phyloP scores from a whole-genome alignment of 2,113 vertebrate species.

The Rhodinocichla rosea region DNA sequence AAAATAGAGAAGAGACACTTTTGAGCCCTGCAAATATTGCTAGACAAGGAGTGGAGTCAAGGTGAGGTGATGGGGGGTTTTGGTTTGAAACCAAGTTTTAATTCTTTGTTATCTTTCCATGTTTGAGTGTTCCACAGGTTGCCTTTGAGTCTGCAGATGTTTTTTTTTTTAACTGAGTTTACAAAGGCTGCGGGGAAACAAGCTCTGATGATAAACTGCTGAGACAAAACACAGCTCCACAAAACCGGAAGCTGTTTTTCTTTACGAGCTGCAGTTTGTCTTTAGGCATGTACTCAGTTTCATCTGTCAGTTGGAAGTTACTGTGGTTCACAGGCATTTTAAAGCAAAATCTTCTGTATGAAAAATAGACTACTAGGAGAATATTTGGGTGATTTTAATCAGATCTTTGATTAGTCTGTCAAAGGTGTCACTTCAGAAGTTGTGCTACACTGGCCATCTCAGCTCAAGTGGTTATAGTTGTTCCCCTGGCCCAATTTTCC shows the following conservation, averaged over 20 bases:
- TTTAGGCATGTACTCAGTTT: neutral
- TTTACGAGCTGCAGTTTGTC: neutral
- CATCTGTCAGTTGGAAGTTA: neutral
- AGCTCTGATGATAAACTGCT: neutral
- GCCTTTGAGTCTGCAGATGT: neutral
- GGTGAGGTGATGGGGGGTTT: neutral
- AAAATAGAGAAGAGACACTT: neutral
- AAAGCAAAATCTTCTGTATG: neutral
- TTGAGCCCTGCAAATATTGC: neutral
- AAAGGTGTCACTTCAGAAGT: neutral
- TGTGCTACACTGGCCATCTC: neutral
- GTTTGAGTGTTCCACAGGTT: neutral
- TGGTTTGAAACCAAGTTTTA: neutral
- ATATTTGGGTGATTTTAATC: neutral
- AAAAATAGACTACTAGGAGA: neutral
- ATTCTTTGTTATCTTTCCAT: neutral
- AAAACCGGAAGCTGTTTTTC: neutral
- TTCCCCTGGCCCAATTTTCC: neutral
- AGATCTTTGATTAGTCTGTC: neutral
- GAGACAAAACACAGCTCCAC: neutral
- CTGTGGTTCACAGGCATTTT: neutral
- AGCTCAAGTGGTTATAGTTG: neutral
- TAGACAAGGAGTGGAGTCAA: neutral
- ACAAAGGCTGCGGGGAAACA: neutral
- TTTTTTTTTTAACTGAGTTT: neutral